phyloP scores from a whole-genome alignment of 2,797 vertebrate genomes.

The Hippoglossus hippoglossus region DNA sequence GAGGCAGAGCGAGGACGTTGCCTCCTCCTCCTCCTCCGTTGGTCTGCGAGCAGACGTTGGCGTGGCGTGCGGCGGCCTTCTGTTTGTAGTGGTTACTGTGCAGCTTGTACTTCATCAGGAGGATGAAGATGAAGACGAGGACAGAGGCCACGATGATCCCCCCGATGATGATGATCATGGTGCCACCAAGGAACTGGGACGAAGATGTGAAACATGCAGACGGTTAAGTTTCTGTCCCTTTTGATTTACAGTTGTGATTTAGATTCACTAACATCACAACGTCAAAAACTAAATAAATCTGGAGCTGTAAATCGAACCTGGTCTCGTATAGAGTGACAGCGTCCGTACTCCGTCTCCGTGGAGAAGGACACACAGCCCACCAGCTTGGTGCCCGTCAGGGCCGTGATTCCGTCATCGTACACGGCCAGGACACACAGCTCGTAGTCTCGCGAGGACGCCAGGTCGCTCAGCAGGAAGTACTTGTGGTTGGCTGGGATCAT shows the following conservation, averaged over 20 bases:
- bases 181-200: slow-evolving; percentile 88
- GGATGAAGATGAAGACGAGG: slow-evolving; percentile 93
- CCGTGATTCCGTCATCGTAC: slow-evolving; percentile 86
- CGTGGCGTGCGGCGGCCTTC: slow-evolving; percentile 78
- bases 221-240: no score
- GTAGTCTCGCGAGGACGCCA: slow-evolving; percentile 88
- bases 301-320: slow-evolving; percentile 42
- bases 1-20: slow-evolving; percentile 62
- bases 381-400: slow-evolving; percentile 86
- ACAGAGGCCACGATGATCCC: slow-evolving; percentile 93
- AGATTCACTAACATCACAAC: no score
- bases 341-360: slow-evolving; percentile 84
- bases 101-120: slow-evolving; percentile 92
- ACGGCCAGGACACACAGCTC: slow-evolving; percentile 90
- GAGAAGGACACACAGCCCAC: slow-evolving; percentile 89
- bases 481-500: slow-evolving; percentile 91
- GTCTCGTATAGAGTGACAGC: slow-evolving; percentile 89
- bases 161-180: slow-evolving; percentile 94
- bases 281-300: no score
- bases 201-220: not conserved
- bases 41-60: slow-evolving; percentile 90
- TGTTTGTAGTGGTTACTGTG: slow-evolving; percentile 89
- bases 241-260: no score
- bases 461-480: slow-evolving; percentile 88
- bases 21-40: slow-evolving; percentile 84